Percentiles rank a stretch among this genome's conserved stretches.
Evolutionary conservation across 2,888 invertebrate species (phyloP).

Genomic region (Mimas tiliae): DNA sequence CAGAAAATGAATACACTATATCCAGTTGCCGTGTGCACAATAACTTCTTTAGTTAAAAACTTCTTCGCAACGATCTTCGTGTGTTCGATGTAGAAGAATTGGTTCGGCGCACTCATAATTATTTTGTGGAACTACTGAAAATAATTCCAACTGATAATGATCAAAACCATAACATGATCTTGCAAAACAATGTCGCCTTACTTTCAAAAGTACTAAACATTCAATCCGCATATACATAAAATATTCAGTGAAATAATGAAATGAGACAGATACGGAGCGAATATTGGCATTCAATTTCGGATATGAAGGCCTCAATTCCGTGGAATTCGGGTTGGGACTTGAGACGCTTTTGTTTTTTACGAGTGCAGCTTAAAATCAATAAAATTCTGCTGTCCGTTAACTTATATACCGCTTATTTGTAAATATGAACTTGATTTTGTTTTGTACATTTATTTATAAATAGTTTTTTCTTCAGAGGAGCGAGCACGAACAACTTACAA

Average conservation of each 20-base stretch:
- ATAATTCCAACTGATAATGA: neutral
- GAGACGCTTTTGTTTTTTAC: slow-evolving; percentile 18
- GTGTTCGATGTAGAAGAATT: no score
- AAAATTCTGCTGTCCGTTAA: slow-evolving; percentile 7
- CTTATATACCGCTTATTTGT: neutral
- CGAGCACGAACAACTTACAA: no score
- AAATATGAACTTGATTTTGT: neutral
- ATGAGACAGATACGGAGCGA: neutral
- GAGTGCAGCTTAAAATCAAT: slow-evolving; percentile 11
- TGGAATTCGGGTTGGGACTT: slow-evolving; percentile 5
- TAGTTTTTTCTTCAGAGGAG: no score
- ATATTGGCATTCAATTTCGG: neutral
- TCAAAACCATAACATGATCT: neutral
- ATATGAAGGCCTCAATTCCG: slow-evolving; percentile 24
- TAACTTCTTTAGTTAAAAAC: no score
- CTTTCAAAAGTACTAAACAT: neutral
- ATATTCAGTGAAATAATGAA: neutral
- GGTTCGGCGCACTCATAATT: neutral
- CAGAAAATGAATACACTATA: no score
- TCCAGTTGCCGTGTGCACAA: no score
- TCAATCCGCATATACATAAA: neutral
- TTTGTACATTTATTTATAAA: neutral
- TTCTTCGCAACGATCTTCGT: no score
- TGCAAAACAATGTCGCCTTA: neutral
- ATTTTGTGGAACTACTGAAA: neutral